Conservation (phyloP, 2,888 invertebrate species). For the Pammene fasciana region DNA sequence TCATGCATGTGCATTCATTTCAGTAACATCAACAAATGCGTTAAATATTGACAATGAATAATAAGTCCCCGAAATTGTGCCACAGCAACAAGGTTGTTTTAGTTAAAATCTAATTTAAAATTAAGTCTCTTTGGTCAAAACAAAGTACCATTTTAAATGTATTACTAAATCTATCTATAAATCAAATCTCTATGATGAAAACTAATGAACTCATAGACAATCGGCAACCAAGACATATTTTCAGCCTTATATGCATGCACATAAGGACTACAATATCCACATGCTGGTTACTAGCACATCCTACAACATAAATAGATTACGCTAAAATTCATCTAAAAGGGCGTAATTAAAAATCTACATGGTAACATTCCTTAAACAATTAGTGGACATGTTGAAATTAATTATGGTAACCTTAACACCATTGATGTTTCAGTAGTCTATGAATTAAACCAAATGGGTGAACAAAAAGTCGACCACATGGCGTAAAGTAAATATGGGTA, state of each 20-base stretch:
- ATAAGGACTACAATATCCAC: slow-evolving; percentile 20
- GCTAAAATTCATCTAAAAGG: slow-evolving; percentile 12
- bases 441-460: slow-evolving; percentile 56
- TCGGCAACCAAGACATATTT: slow-evolving; percentile 7
- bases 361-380: slow-evolving; percentile 24
- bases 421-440: slow-evolving; percentile 55
- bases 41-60: slow-evolving; percentile 3
- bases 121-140: too few relatives aligned
- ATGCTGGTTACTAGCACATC: slow-evolving; percentile 32
- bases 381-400: slow-evolving; percentile 15
- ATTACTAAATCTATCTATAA: not conserved
- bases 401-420: slow-evolving; percentile 43
- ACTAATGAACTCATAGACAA: not conserved
- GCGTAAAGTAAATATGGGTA: slow-evolving; percentile 63
- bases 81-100: slow-evolving; percentile 11
- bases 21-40: not conserved
- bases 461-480: slow-evolving; percentile 65
- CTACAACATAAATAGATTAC: slow-evolving; percentile 12
- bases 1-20: slow-evolving; percentile 2
- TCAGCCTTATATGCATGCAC: slow-evolving; percentile 20
- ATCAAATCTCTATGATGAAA: not conserved
- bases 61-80: slow-evolving; percentile 1
- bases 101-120: not conserved
- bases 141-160: not conserved
- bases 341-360: slow-evolving; percentile 6